phyloP scores from a whole-genome alignment of 2,888 invertebrate genomes.

The Erebia epiphron region DNA sequence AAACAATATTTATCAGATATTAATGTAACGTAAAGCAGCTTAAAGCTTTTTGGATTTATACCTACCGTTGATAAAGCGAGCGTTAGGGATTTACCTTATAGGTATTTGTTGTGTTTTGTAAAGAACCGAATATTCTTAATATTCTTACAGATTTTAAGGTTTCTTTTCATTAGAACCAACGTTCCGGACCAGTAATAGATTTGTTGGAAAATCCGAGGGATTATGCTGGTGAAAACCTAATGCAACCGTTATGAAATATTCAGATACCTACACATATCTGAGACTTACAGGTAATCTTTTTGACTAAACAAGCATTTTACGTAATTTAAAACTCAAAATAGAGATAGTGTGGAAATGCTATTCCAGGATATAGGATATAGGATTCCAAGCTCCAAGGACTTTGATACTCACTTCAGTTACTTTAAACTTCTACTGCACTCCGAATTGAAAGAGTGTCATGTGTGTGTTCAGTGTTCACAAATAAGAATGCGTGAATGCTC shows the following conservation, averaged over 20 bases:
- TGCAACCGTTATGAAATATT: not conserved
- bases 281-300: not conserved
- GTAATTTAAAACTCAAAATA: not conserved
- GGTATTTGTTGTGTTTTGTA: not conserved
- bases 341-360: not conserved
- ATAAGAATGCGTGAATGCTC: not conserved
- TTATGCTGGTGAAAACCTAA: not conserved
- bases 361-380: not conserved
- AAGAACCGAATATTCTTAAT: not conserved
- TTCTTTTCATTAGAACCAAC: not conserved
- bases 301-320: not conserved
- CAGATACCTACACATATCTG: not conserved
- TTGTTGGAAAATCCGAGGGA: not conserved
- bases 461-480: not conserved
- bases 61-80: not conserved
- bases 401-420: not conserved
- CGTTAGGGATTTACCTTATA: not conserved
- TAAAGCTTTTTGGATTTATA: constrained; percentile 4
- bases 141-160: not conserved
- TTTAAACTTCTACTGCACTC: not conserved
- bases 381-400: not conserved
- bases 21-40: constrained; percentile 2
- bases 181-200: not conserved
- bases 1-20: not conserved
- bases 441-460: not conserved